A percentile compares a stretch with the other conserved stretches of the same genome.
Conservation (phyloP, 2,113 vertebrate species). For the Nymphicus hollandicus region DNA sequence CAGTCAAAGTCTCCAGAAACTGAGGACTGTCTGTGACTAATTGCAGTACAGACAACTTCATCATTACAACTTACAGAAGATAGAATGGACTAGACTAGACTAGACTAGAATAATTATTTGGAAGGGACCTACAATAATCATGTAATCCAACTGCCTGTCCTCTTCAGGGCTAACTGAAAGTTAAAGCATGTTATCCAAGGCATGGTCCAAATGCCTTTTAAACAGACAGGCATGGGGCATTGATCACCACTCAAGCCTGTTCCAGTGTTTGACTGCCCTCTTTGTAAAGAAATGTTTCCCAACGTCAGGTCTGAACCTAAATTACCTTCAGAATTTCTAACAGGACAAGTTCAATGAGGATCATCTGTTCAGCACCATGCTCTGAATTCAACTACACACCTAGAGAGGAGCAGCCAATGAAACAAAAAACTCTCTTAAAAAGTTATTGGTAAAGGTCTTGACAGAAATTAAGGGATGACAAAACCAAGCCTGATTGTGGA, state of each 20-base stretch:
- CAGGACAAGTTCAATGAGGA: not conserved
- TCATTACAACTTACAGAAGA: too few species aligned
- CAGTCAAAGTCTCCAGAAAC: not conserved
- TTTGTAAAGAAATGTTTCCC: not conserved
- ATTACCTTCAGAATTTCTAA: not conserved
- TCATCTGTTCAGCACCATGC: not conserved
- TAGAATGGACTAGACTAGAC: not conserved
- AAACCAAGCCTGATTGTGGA: accelerated
- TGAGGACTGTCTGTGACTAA: not conserved
- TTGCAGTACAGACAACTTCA: not conserved
- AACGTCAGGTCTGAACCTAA: not conserved
- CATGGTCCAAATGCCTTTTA: not conserved
- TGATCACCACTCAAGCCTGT: accelerated
- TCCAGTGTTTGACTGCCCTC: not conserved
- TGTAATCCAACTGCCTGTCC: not conserved
- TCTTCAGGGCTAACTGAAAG: not conserved
- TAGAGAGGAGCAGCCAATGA: not conserved
- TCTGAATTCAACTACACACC: not conserved
- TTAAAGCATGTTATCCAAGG: not conserved
- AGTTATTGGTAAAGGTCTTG: not conserved
- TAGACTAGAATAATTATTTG: not conserved
- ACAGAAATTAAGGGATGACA: not conserved
- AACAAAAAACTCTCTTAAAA: not conserved
- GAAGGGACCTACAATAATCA: not conserved
- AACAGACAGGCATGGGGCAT: not conserved